Evolutionary conservation across 2,797 vertebrate genomes (phyloP).

Genomic region (Periparus ater): DNA sequence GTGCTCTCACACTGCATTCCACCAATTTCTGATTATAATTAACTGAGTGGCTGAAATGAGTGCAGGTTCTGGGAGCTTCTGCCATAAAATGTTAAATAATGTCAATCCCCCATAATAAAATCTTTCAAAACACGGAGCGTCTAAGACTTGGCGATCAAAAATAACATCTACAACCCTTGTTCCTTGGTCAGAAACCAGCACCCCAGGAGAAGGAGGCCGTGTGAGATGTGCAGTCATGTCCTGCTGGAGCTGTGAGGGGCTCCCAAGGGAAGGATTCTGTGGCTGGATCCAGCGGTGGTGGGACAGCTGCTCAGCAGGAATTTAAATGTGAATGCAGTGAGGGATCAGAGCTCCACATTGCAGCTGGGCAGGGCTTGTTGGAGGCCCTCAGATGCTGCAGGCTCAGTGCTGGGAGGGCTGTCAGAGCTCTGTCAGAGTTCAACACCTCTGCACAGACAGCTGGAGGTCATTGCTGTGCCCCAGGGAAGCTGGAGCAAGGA

Average conservation of each 20-base stretch:
- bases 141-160: neutral
- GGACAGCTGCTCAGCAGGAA: neutral
- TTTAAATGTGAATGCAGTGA: fast-evolving
- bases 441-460: fast-evolving
- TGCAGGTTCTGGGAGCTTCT: neutral
- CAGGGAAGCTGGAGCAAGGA: neutral
- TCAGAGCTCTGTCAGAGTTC: neutral
- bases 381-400: neutral
- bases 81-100: neutral
- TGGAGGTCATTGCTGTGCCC: neutral
- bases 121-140: neutral
- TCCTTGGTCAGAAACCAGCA: neutral
- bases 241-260: neutral
- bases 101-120: neutral
- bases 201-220: neutral
- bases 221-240: fast-evolving
- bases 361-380: neutral
- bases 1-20: neutral
- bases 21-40: neutral
- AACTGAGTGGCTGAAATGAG: neutral
- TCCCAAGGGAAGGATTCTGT: neutral
- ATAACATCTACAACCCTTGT: neutral
- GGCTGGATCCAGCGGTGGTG: neutral
- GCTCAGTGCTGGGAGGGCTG: neutral
- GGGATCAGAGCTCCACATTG: fast-evolving